Evolutionary conservation across 2,113 vertebrate genomes (phyloP), one percentile per base, ranked within the genome.

Genomic region (Epinephelus lanceolatus): DNA sequence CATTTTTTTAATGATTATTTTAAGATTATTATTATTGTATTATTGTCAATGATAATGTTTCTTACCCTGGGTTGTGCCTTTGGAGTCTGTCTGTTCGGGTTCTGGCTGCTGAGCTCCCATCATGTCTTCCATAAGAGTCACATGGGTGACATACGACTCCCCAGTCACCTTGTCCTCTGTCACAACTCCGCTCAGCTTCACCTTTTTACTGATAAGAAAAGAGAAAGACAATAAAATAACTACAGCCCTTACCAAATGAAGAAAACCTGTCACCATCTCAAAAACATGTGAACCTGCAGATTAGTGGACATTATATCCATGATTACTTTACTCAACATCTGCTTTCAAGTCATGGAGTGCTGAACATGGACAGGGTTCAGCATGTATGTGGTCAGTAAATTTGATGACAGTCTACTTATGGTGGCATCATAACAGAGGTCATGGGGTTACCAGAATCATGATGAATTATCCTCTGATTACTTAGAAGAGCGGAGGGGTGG

Each of bases 111-210:
- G 94, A 86, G 90, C 88, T 63, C 92, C 96, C 81, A 96, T 81
- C 1, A 89, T 91, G 70, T 96, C 96, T 37, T 95, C 96, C 83
- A 95, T 92, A 0, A 57, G 67, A 21, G 92, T 94, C 72, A 96
- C 83, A 0, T 96, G 95, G 60, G 85, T 90, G 78, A 96, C 91
- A 76, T 95, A 95, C 13, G 89, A 93, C 71, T 96, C 96, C 0
- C 96, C 96, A 0, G 96, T 95, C 71, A 95, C 74, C 72, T 91
- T 94, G 90, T 97, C 95, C 66, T 96, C 96, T 42, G 94, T 90
- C 61, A 93, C 95, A 27, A 95, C 40, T n/a, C 93, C 91, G 6
- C 78, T 94, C 68, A 96, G 62, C 72, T 94, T 96, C 65, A 95
- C 87, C 81, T 93, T 96, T 94, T 96, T 96, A 83, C 97, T 97